Evolutionary conservation across 2,113 vertebrate genomes (phyloP).

Genomic region (Sapayoa aenigma): DNA sequence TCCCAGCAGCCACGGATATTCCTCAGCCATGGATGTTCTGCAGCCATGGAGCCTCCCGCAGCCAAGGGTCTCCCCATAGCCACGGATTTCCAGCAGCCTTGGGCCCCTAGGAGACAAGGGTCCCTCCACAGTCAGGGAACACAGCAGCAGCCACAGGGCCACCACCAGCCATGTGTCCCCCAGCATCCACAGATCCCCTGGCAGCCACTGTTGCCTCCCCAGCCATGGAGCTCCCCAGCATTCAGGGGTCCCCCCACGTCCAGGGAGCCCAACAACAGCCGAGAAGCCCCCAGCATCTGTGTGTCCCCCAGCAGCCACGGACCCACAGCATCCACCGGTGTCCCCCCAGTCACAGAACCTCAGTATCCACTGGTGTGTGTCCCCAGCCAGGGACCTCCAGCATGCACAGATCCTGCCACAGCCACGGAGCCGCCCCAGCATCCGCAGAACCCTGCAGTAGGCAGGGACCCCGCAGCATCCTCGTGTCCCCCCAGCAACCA

Average conservation of each 20-base stretch:
- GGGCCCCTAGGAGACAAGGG: too few species aligned
- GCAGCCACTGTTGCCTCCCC: not conserved
- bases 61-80: fast-evolving
- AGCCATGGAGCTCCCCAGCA: not conserved
- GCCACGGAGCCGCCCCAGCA: not conserved
- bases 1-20: not conserved
- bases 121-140: not conserved
- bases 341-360: not conserved
- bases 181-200: not conserved
- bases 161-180: not conserved
- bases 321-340: too few species aligned
- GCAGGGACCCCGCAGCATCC: too few species aligned
- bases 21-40: not conserved
- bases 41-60: not conserved
- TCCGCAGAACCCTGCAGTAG: too few species aligned
- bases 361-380: too few species aligned
- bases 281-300: not conserved
- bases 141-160: not conserved
- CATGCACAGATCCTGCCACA: not conserved
- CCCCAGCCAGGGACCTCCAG: not conserved
- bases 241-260: too few species aligned
- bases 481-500: too few species aligned
- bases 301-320: not conserved
- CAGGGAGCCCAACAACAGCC: not conserved
- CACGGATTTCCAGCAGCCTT: not conserved